Base-by-base conservation (phyloP, 2,888 invertebrate species). In the Norana najaformis region DNA sequence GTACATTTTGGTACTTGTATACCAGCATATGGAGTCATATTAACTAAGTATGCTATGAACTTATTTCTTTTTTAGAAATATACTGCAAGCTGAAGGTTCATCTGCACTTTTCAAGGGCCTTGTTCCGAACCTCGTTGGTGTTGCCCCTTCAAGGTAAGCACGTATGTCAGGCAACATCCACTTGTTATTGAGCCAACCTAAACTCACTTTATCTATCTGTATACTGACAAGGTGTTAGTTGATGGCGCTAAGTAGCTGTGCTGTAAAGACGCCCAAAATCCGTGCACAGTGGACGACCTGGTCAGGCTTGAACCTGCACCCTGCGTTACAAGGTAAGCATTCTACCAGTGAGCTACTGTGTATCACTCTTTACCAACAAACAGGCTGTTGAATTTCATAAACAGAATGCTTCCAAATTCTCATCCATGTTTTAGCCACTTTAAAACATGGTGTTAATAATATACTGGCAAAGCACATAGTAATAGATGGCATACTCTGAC, bases 71-170 rank as follows among this genome's bases (percentile, higher is more conserved):
- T 88, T 30, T 91, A 97, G 97, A 95, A 96, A 97, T 94, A 99
- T 99, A 93, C 96, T 98, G 92, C 97, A 98, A 95, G 97, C 97
- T 93, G 99, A 99, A 96, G 99, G 99, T 82, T 96, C 97, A 23
- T 96, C 96, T 93, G 99, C 98, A 36, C 96, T 99, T 90, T 99
- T 99, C 96, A 99, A 99, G 96, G 99, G 99, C 83, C 96, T 99
- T 90, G 98, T 98, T 88, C 99, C 99, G 88, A 99, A 99, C 95
- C 96, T 99, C 93, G 96, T 99, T 92, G 99, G 99, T 69, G 99
- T 99, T 91, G 98, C 99, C 90, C 99, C 99, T 0, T 99, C 99
- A 23, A 95, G 96, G 96, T 96, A 93, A 88, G 91, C 69, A 14
- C 18, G 41, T 69, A 1, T 69, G n/a, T 69, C 11, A 69, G n/a